These are phyloP conservation scores for Chromoteleia sp. DNA, from an alignment of 2,888 invertebrate genomes.

Conservation along the genomic window DNA sequence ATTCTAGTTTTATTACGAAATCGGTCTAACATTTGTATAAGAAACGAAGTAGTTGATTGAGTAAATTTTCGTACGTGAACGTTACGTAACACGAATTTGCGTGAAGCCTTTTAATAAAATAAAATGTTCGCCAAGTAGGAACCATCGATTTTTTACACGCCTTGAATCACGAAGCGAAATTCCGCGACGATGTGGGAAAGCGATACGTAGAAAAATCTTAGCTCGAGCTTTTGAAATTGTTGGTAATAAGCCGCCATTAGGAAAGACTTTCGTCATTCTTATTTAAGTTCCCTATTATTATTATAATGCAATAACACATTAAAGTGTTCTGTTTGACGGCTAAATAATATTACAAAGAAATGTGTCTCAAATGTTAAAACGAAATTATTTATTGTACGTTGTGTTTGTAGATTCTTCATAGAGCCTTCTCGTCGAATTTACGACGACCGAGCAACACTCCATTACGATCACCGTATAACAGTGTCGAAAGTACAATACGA, in stretches of 20 bases:
- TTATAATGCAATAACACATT: too few species aligned
- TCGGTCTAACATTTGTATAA: conserved; percentile 27
- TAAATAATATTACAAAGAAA: too few species aligned
- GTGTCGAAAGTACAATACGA: conserved; percentile 78
- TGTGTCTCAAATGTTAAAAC: neutral
- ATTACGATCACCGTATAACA: conserved; percentile 80
- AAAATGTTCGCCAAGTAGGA: conserved; percentile 53
- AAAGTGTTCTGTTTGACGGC: too few species aligned
- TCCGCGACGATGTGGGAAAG: conserved; percentile 31
- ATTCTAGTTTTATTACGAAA: conserved; percentile 53
- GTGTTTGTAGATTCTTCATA: conserved; percentile 80
- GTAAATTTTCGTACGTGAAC: conserved; percentile 45
- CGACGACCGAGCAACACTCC: conserved; percentile 77
- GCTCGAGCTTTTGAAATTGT: conserved; percentile 26
- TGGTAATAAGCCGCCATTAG: conserved; percentile 19
- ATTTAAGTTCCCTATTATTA: too few species aligned
- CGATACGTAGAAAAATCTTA: conserved; percentile 6
- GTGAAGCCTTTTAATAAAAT: conserved; percentile 41
- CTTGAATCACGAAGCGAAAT: conserved; percentile 31
- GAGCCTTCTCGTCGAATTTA: conserved; percentile 78
- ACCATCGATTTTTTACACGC: conserved; percentile 43
- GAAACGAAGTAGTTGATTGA: conserved; percentile 14
- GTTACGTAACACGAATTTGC: conserved; percentile 52
- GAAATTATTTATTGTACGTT: conserved; percentile 5
- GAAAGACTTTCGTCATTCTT: conserved; percentile 1